Conservation (phyloP, 2,113 vertebrate genomes). For the Pardalotus punctatus region DNA sequence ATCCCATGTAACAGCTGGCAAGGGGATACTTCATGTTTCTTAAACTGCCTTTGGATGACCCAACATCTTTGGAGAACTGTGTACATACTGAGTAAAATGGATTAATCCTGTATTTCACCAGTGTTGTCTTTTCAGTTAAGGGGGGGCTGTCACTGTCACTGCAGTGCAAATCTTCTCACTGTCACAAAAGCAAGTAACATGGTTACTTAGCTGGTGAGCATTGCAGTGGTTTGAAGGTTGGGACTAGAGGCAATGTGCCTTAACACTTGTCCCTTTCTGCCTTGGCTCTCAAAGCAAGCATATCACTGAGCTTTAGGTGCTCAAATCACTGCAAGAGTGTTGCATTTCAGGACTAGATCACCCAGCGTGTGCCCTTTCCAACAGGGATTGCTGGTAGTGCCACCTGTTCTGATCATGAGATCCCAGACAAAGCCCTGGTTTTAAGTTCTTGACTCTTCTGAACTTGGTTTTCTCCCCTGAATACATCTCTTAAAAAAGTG, state of each 20-base stretch:
- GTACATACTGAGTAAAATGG: constrained; percentile 30
- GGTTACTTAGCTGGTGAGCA: background rate
- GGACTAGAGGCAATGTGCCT: background rate
- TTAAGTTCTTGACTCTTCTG: background rate
- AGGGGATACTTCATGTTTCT: background rate
- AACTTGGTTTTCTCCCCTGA: background rate
- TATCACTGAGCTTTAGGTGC: background rate
- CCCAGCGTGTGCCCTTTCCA: background rate
- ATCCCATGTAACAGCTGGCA: constrained; percentile 68
- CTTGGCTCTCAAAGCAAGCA: background rate
- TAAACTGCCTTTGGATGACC: background rate
- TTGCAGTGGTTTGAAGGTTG: background rate
- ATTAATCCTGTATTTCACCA: constrained; percentile 22
- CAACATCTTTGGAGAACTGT: background rate
- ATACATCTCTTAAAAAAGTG: background rate
- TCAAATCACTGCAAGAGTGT: background rate
- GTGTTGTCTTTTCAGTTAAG: background rate
- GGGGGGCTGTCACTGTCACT: background rate
- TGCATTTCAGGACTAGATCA: accelerated
- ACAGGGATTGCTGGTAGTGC: background rate
- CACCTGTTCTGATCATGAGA: background rate
- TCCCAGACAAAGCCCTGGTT: background rate
- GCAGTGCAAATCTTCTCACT: background rate
- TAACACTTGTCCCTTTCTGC: background rate
- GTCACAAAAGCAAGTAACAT: background rate